Evolutionary conservation across 2,797 vertebrate genomes (phyloP), one percentile per base, ranked within the genome.

Genomic region (Pteronotus mesoamericanus): DNA sequence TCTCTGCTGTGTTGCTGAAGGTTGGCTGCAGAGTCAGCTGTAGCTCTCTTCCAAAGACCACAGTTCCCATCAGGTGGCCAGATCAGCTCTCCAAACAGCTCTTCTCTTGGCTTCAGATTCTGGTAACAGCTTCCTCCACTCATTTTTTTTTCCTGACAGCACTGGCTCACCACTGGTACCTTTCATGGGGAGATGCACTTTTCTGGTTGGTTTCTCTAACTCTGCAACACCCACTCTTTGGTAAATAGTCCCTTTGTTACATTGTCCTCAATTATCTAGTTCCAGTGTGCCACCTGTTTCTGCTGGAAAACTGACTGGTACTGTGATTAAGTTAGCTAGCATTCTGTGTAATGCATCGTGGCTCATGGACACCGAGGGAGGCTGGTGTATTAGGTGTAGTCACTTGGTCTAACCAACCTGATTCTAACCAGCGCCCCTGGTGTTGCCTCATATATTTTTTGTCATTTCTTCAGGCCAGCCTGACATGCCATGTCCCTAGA

Each of bases 381-480:
- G 9, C 22, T 15, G 19, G 39, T 55, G 57, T 24, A 1, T 42
- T 37, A 42, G 55, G 11, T 39, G n/a, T 42, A 14, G 42, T 86
- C 77, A 48, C 26, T 34, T 83, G 44, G 32, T 78, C 55, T 55
- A 51, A 71, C 51, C 4, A 4, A 57, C 29, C 46, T 57, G 57
- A 59, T 79, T 74, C 32, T 64, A 69, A 64, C 39, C 78, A 44
- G 29, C 1, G 6, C 29, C 48, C n/a, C 34, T 26, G 44, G 9
- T 16, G 34, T 86, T 18, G 53, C 10, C 32, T 92, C 32, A 10
- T 66, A 42, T 8, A 8, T 24, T 78, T 83, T 74, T 34, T 34
- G 37, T 66, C 24, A 15, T 91, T 90, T 92, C 48, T 92, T 88
- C 61, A 83, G 42, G 48, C n/a, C 55, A 77, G 5, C 14, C 19